A percentile compares a stretch with the other conserved stretches of the same genome.
Conservation (phyloP, 2,888 invertebrate species). For the Candidula unifasciata region DNA sequence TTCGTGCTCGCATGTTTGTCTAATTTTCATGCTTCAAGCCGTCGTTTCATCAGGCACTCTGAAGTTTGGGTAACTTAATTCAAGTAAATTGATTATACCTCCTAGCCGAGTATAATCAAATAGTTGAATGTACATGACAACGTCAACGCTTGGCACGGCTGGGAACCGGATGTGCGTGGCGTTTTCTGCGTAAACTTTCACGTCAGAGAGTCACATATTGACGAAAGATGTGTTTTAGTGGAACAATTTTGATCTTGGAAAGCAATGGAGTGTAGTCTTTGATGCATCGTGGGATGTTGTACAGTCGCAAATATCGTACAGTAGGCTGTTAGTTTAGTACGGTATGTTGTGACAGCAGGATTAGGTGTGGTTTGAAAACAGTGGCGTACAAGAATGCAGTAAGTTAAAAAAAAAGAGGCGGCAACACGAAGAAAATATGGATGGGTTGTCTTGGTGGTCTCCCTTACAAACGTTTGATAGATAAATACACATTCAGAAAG, state of each 20-base stretch:
- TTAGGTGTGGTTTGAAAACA: neutral
- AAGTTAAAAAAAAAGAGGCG: too few species aligned
- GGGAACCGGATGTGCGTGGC: conserved; percentile 10
- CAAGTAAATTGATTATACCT: conserved; percentile 33
- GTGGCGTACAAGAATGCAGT: neutral
- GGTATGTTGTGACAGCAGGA: neutral
- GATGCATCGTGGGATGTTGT: too few species aligned
- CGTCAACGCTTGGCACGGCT: neutral
- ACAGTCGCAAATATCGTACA: too few species aligned
- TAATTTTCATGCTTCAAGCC: neutral
- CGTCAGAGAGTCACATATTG: neutral
- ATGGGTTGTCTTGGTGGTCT: too few species aligned
- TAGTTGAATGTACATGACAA: neutral
- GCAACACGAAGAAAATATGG: too few species aligned
- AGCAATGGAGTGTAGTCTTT: too few species aligned
- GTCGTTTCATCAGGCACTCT: conserved; percentile 10
- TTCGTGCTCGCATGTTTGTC: conserved; percentile 6
- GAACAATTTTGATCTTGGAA: neutral
- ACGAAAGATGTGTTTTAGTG: conserved; percentile 11
- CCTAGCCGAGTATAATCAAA: neutral
- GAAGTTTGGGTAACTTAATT: conserved; percentile 12
- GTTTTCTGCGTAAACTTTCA: conserved; percentile 19
- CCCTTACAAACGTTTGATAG: too few species aligned
- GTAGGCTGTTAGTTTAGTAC: too few species aligned
- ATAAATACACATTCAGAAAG: neutral